Base-by-base conservation (phyloP, 1,140 invertebrate species). In the Samia ricini region DNA sequence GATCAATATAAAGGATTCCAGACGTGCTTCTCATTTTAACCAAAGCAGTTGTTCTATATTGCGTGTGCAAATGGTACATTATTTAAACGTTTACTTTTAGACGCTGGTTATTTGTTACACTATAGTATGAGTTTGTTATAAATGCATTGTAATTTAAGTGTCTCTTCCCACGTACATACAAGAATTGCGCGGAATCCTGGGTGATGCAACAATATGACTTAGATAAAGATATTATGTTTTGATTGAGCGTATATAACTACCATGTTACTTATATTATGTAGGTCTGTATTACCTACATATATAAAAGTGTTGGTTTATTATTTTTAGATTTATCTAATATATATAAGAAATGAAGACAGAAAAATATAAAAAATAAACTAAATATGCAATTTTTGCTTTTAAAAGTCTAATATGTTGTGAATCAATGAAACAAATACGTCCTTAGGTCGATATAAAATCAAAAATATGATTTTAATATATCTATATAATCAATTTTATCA, bases 1-100 rank as follows among this genome's bases (percentile, higher is more conserved):
- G 33, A 15, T 42, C 33, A 73, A 72, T 64, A 68, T 71, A 71
- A 73, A 55, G 77, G 76, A 79, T 83, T 85, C 83, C 77, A 77
- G 61, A 61, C 61, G 62, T 68, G 55, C 65, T 59, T 67, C 60
- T 66, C 29, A 49, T 59, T 61, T 50, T 59, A 55, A 50, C 49
- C 42, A 56, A 59, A 59, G 57, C 33, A 10, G 22, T 24, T 56
- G 18, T 56, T 57, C 8, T 57, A 29, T 33, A 36, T 20, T 57
- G 56, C n/a, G 0, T 8, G 26, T 26, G 26, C n/a, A 57, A 36
- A 57, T 36, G 10, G 29, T 10, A 57, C 26, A 57, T 36, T 57
- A 6, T 55, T 55, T 23, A 42, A n/a, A 3, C 22, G 22, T 55
- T 22, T 55, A 24, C 24, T 23, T 55, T 23, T 55, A 55, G 21